Base-by-base conservation (phyloP, 1,140 invertebrate species). In the Episyrphus balteatus region DNA sequence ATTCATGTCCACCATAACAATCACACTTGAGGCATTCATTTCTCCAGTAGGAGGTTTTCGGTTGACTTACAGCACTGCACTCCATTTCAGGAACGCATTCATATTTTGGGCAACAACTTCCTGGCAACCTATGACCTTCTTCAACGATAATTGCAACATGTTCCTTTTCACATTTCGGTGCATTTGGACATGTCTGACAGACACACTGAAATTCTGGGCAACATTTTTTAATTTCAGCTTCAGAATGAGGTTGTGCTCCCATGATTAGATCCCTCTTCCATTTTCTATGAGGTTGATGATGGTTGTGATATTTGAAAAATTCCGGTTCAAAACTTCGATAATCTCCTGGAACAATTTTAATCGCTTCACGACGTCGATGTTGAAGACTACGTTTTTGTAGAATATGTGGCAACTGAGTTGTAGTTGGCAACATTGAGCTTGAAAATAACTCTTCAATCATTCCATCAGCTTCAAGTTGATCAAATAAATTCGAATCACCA, bases 51-150 rank as follows among this genome's bases (percentile, higher is more conserved):
- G 9, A 49, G 2, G 45, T 7, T 5, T 42, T 26, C 8, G 21
- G 32, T 2, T 14, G 10, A 11, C 46, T 50, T 6, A 12, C 37
- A 0, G 9, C 17, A 0, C n/a, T 47, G 34, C 61, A 62, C 10
- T 42, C 11, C 6, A 51, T 51, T 41, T 53, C 44, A 2, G 18
- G 8, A 7, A 44, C 51, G 33, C 61, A 64, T 9, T 48, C n/a
- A 39, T 54, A 63, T 14, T 21, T 37, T 9, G 53, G 31, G 43
- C 61, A 64, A 44, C 61, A 61, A 18, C 36, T 59, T 14, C 61
- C 61, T 2, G 61, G 61, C 32, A 45, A 2, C 1, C 42, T 57
- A 19, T 32, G 47, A 33, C 50, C 54, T 17, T n/a, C 10, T 10
- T 44, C 33, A 13, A 55, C 26, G 26, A 56, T 50, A 8, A 58